phyloP scores from a whole-genome alignment of 2,888 invertebrate species.

The Cinara cedri region DNA sequence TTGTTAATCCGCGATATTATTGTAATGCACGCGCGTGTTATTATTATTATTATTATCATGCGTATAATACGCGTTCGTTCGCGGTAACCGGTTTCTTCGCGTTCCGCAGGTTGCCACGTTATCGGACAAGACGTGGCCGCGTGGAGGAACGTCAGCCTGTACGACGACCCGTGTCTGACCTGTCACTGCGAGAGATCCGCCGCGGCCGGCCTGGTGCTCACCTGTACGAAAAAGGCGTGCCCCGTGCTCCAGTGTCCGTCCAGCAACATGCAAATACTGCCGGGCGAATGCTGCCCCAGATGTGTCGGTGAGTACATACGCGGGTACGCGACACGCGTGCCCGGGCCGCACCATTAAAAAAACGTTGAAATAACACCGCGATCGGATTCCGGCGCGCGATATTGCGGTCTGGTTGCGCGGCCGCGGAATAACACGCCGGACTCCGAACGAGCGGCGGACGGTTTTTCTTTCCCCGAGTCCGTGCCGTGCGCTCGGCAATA shows the following conservation, averaged over 20 bases:
- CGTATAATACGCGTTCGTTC: not conserved
- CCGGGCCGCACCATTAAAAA: too few relatives aligned
- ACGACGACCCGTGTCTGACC: constrained; percentile 85
- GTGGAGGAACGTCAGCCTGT: constrained; percentile 77
- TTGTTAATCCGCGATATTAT: too few relatives aligned
- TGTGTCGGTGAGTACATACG: constrained; percentile 65
- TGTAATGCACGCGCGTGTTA: not conserved
- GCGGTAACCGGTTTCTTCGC: constrained; percentile 54
- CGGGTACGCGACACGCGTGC: not conserved
- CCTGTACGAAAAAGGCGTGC: constrained; percentile 84
- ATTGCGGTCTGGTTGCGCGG: too few relatives aligned
- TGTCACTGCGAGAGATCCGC: constrained; percentile 72
- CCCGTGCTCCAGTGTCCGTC: constrained; percentile 84
- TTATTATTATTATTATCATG: constrained; percentile 4
- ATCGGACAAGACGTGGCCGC: constrained; percentile 81
- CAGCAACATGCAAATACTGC: constrained; percentile 72
- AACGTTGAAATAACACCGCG: too few relatives aligned
- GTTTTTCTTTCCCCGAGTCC: too few relatives aligned
- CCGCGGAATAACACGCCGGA: too few relatives aligned
- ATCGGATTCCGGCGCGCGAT: too few relatives aligned
- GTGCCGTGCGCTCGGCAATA: too few relatives aligned
- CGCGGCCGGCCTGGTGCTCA: constrained; percentile 67
- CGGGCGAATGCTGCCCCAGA: constrained; percentile 81
- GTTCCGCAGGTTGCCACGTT: constrained; percentile 75
- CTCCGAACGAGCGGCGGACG: too few relatives aligned